These are phyloP conservation scores for Pogonocherus hispidulus DNA, from an alignment of 2,888 invertebrate genomes.

Conservation along the genomic window DNA sequence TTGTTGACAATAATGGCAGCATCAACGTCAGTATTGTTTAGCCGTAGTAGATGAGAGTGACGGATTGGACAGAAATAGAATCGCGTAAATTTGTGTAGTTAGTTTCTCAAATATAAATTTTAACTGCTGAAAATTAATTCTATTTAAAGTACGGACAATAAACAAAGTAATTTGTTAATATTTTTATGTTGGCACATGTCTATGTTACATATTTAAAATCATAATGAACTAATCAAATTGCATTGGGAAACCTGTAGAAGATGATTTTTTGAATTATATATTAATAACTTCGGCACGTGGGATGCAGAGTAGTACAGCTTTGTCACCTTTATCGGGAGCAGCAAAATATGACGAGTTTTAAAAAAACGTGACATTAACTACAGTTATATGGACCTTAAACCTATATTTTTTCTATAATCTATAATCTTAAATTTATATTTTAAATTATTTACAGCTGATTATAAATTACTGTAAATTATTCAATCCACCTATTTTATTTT, in stretches of 20 bases:
- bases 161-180: conserved; percentile 40
- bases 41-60: conserved; percentile 40
- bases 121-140: conserved; percentile 41
- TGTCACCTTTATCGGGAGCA: not conserved
- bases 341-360: not conserved
- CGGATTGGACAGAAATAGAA: conserved; percentile 53
- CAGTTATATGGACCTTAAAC: no score
- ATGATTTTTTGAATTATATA: not conserved
- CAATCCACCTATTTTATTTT: no score
- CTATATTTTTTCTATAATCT: no score
- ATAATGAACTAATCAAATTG: not conserved
- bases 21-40: conserved; percentile 28
- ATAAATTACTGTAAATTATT: no score
- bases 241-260: not conserved
- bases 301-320: not conserved
- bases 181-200: not conserved
- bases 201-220: not conserved
- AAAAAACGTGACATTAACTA: not conserved
- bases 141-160: conserved; percentile 40
- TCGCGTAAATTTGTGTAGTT: conserved; percentile 47
- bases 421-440: no score
- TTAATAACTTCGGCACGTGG: not conserved
- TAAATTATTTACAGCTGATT: no score
- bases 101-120: conserved; percentile 44
- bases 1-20: conserved; percentile 26